Conservation (phyloP, 2,797 vertebrate species). For the Botia almorhae region DNA sequence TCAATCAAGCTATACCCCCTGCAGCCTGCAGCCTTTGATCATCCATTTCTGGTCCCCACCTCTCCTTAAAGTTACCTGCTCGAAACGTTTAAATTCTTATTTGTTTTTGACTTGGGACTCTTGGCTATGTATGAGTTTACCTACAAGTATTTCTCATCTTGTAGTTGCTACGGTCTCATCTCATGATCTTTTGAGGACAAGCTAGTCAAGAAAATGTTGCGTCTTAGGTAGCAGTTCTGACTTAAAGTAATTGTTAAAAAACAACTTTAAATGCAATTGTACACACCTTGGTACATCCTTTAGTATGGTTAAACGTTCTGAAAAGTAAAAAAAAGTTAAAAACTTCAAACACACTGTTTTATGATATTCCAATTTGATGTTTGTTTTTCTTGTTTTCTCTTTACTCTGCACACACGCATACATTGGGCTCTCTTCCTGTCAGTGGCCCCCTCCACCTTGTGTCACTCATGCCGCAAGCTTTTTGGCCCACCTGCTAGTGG, state of each 20-base stretch:
- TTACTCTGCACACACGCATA: conserved; percentile 43
- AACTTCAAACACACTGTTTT: conserved; percentile 63
- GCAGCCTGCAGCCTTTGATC: conserved; percentile 29
- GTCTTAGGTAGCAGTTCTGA: background rate
- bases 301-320: background rate
- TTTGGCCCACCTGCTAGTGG: conserved; percentile 78
- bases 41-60: conserved; percentile 68
- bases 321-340: no score
- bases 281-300: background rate
- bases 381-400: conserved; percentile 50
- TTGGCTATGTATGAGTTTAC: background rate
- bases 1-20: conserved; percentile 64
- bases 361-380: conserved; percentile 66
- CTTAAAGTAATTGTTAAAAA: background rate
- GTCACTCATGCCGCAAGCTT: conserved; percentile 73
- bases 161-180: background rate
- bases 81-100: conserved; percentile 12
- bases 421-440: conserved; percentile 49
- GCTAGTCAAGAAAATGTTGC: background rate
- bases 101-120: background rate
- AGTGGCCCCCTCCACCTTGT: conserved; percentile 58
- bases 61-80: conserved; percentile 27
- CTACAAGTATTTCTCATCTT: background rate
- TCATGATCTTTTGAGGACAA: background rate
- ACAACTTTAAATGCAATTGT: background rate